phyloP scores from a whole-genome alignment of 2,888 invertebrate genomes.

The Thereva unica region DNA sequence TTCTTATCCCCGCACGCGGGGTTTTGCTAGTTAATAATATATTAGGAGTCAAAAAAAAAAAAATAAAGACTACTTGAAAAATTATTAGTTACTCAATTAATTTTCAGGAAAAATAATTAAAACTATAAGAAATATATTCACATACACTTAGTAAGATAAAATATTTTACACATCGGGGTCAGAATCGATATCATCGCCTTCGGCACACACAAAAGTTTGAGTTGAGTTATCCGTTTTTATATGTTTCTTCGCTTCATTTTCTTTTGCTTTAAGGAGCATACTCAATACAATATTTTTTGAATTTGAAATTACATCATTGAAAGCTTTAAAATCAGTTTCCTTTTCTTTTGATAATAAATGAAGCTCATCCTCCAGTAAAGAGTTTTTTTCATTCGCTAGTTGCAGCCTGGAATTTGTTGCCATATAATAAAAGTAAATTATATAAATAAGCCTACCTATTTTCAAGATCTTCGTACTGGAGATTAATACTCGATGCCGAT shows the following conservation, averaged over 20 bases:
- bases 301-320: slow-evolving; percentile 51
- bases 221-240: too few species aligned
- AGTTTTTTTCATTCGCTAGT: slow-evolving; percentile 52
- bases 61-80: too few species aligned
- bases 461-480: slow-evolving; percentile 47
- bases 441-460: slow-evolving; percentile 48
- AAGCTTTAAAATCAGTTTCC: slow-evolving; percentile 51
- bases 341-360: slow-evolving; percentile 50
- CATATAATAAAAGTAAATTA: slow-evolving; percentile 10
- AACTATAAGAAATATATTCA: too few species aligned
- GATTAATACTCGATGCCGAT: not conserved
- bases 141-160: too few species aligned
- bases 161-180: too few species aligned
- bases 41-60: too few species aligned
- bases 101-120: too few species aligned
- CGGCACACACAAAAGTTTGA: too few species aligned
- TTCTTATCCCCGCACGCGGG: too few species aligned
- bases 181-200: too few species aligned
- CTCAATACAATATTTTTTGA: slow-evolving; percentile 53
- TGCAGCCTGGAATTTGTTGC: slow-evolving; percentile 49
- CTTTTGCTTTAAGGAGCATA: slow-evolving; percentile 36
- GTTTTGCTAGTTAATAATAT: too few species aligned
- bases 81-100: too few species aligned
- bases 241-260: not conserved
- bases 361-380: slow-evolving; percentile 52